Conservation (phyloP, 2,888 invertebrate genomes). For the Cremastinae sp. region DNA sequence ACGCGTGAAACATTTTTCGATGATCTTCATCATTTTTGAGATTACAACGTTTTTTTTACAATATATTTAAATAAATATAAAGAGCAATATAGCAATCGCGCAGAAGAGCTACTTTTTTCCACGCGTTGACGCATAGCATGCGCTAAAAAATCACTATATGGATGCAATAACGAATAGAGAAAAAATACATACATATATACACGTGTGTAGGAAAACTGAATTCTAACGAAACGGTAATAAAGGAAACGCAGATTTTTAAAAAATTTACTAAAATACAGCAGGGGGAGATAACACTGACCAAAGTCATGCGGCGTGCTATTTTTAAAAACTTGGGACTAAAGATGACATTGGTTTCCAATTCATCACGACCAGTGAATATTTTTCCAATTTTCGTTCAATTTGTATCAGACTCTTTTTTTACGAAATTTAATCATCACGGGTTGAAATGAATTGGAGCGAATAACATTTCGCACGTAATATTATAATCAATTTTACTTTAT, state of each 20-base stretch:
- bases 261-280: conserved; percentile 51
- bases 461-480: too few relatives aligned
- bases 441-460: too few relatives aligned
- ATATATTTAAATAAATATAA: not conserved
- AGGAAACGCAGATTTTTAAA: conserved; percentile 52
- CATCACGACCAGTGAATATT: conserved; percentile 44
- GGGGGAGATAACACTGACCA: conserved; percentile 72
- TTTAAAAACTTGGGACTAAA: conserved; percentile 65
- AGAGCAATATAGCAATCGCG: too few relatives aligned
- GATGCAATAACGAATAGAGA: conserved; percentile 52
- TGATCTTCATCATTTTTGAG: too few relatives aligned
- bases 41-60: not conserved
- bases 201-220: conserved; percentile 38
- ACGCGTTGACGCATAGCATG: conserved; percentile 56
- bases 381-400: not conserved
- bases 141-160: conserved; percentile 58
- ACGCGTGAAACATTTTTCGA: conserved; percentile 37
- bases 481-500: too few relatives aligned
- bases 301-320: conserved; percentile 76
- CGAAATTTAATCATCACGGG: not conserved
- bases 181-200: conserved; percentile 41
- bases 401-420: not conserved
- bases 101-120: conserved; percentile 32
- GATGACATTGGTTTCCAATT: conserved; percentile 50
- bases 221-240: conserved; percentile 39